Conservation (phyloP, 1,140 invertebrate species). For the Cydia splendana region DNA sequence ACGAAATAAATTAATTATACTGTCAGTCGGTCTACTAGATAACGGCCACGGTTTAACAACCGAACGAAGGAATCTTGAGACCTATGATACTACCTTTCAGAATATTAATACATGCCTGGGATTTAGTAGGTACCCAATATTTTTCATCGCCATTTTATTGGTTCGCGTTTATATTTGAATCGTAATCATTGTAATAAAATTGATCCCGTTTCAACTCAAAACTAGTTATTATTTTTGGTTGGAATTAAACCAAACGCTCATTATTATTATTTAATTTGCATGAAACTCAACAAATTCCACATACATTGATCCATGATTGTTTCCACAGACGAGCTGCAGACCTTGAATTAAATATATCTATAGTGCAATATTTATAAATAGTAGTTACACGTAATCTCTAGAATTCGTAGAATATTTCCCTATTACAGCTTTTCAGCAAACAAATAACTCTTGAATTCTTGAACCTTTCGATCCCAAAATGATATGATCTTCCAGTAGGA, state of each 20-base stretch:
- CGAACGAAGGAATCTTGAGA: constrained; percentile 2
- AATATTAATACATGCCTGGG: background rate
- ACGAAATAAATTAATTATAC: constrained; percentile 24
- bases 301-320: background rate
- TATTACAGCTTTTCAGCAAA: constrained; percentile 7
- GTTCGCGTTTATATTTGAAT: too few species aligned
- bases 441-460: background rate
- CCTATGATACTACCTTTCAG: background rate
- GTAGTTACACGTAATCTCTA: background rate
- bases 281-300: background rate
- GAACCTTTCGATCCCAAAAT: background rate
- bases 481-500: background rate
- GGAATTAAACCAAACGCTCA: too few species aligned
- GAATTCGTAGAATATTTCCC: background rate
- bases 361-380: background rate
- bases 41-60: constrained; percentile 10
- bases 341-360: background rate
- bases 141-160: background rate
- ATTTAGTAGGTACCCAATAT: background rate
- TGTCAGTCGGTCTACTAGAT: constrained; percentile 38
- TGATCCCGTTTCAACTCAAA: background rate
- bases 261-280: too few species aligned
- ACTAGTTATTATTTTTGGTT: background rate
- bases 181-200: too few species aligned
- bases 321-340: background rate